Conservation (phyloP, 2,797 vertebrate genomes). For the Neosilurus hyrtlii region DNA sequence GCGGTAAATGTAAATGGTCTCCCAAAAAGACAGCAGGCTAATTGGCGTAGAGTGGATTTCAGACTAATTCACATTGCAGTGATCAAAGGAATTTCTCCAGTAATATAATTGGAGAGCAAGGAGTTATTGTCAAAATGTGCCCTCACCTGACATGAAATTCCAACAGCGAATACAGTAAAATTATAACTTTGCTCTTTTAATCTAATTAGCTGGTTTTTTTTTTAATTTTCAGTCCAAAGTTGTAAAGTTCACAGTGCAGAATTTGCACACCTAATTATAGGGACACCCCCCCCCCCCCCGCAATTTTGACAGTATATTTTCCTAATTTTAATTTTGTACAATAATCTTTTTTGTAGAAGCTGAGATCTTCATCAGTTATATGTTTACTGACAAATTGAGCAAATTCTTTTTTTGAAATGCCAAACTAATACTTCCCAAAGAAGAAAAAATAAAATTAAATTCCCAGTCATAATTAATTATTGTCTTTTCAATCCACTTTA, state of each 20-base stretch:
- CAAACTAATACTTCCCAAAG: not conserved
- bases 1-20: no score
- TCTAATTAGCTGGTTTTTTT: not conserved
- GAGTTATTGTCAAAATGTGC: not conserved
- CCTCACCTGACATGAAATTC: constrained; percentile 13
- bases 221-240: not conserved
- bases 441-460: not conserved
- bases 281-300: no score
- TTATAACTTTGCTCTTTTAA: not conserved
- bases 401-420: not conserved
- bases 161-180: constrained; percentile 16
- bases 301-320: not conserved
- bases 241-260: not conserved
- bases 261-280: not conserved
- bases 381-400: not conserved
- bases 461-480: not conserved
- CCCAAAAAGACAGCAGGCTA: not conserved
- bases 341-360: not conserved
- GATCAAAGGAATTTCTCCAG: constrained; percentile 15
- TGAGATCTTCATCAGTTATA: not conserved
- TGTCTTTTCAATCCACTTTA: not conserved
- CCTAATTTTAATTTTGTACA: not conserved
- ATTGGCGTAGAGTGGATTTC: not conserved
- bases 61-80: not conserved
- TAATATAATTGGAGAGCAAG: not conserved